Evolutionary conservation across 92 coral and sea anemone genomes (phyloP).

Genomic region (Anthopleura xanthogrammica): DNA sequence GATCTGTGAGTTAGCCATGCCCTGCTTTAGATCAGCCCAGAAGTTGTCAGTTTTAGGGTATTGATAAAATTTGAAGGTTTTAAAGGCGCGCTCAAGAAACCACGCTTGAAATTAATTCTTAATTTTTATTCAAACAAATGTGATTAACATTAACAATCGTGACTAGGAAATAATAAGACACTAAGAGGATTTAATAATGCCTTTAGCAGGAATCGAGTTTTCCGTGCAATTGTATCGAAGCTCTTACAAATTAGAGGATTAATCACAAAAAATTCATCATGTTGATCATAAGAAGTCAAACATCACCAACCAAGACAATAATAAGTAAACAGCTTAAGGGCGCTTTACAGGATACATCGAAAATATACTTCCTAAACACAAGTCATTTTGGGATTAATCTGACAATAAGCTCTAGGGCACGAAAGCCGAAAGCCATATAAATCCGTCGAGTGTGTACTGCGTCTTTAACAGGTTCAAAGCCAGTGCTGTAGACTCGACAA

Average conservation of each 20-base stretch:
- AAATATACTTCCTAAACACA: background rate
- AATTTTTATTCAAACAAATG: too few relatives aligned
- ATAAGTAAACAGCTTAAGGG: background rate
- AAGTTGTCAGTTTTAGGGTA: too few relatives aligned
- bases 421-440: background rate
- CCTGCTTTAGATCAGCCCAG: too few relatives aligned
- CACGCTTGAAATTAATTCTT: too few relatives aligned
- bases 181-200: background rate
- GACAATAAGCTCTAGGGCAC: background rate
- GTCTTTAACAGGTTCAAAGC: too few relatives aligned
- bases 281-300: background rate
- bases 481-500: too few relatives aligned
- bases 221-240: background rate
- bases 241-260: background rate
- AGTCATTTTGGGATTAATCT: background rate
- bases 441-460: background rate
- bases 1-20: too few relatives aligned
- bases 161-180: background rate
- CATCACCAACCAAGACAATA: background rate
- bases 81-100: too few relatives aligned
- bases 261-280: background rate
- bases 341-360: background rate
- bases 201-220: background rate
- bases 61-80: too few relatives aligned
- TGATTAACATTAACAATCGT: too few relatives aligned